Percentiles rank a stretch among this genome's conserved stretches.
Evolutionary conservation across 2,113 vertebrate genomes (phyloP).

Genomic region (Casuarius casuarius): DNA sequence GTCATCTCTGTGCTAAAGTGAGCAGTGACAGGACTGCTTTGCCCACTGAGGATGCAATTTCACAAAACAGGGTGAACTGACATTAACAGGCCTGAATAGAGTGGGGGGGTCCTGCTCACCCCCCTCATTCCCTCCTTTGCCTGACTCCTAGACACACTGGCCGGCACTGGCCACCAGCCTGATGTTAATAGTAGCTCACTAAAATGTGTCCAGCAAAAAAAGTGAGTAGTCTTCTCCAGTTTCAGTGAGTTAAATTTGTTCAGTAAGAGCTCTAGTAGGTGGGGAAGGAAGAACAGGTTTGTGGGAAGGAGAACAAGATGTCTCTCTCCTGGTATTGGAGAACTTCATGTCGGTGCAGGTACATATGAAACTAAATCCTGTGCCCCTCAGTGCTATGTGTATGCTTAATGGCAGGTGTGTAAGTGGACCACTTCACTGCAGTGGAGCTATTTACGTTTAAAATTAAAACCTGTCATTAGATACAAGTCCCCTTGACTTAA

Average conservation of each 20-base stretch:
- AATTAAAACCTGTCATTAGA: not conserved
- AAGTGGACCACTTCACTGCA: not conserved
- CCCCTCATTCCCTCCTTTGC: not conserved
- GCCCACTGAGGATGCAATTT: not conserved
- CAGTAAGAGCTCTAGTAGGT: not conserved
- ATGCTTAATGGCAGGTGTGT: not conserved
- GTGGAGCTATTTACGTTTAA: not conserved
- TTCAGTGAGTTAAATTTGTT: not conserved
- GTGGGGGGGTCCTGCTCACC: not conserved
- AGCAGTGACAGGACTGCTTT: not conserved
- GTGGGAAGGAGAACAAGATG: not conserved
- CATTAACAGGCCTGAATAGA: not conserved
- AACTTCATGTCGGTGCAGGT: not conserved
- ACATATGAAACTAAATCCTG: not conserved
- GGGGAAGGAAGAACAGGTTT: not conserved
- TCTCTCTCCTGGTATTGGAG: not conserved
- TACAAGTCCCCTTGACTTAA: not conserved
- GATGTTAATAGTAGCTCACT: not conserved
- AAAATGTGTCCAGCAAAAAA: not conserved
- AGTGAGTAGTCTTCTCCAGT: not conserved
- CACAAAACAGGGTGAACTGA: not conserved
- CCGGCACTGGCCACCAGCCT: not conserved
- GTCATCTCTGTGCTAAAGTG: not conserved
- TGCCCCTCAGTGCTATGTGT: not conserved
- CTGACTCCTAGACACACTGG: not conserved